Conservation (phyloP, 2,888 invertebrate genomes). For the Hyles lineata region DNA sequence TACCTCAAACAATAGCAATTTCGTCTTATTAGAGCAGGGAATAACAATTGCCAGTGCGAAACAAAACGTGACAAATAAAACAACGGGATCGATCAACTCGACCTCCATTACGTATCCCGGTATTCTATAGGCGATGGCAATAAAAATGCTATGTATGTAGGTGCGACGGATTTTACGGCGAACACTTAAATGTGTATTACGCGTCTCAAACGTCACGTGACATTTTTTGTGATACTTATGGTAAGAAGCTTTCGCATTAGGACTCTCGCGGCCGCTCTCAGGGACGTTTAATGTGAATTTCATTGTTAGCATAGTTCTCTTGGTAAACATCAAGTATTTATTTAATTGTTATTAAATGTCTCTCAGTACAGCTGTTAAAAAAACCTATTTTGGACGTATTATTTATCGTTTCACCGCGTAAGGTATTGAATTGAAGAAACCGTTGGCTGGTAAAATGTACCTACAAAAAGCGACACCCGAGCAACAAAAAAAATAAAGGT, state of each 20-base stretch:
- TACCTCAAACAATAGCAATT: not conserved
- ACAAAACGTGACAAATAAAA: slow-evolving; percentile 8
- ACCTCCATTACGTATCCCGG: not conserved
- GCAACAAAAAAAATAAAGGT: too few relatives aligned
- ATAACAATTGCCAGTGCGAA: slow-evolving; percentile 8
- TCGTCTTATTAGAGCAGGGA: not conserved
- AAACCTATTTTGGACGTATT: not conserved
- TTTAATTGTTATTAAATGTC: too few relatives aligned
- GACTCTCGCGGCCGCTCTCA: not conserved
- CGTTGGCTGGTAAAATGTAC: too few relatives aligned
- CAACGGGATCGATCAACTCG: not conserved
- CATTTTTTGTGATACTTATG: not conserved
- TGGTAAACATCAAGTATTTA: too few relatives aligned
- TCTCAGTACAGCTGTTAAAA: too few relatives aligned
- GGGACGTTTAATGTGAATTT: too few relatives aligned
- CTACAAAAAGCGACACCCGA: too few relatives aligned
- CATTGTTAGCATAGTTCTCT: too few relatives aligned
- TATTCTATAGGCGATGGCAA: not conserved
- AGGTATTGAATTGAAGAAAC: too few relatives aligned
- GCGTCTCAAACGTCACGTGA: slow-evolving; percentile 25
- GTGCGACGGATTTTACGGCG: slow-evolving; percentile 25
- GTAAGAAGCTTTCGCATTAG: not conserved
- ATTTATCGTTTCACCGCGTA: too few relatives aligned
- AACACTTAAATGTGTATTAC: slow-evolving; percentile 29
- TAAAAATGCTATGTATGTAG: not conserved